Percentiles rank a stretch among this genome's conserved stretches.
Evolutionary conservation across 1,140 invertebrate species (phyloP).

Genomic region (Saccostrea cuccullata): DNA sequence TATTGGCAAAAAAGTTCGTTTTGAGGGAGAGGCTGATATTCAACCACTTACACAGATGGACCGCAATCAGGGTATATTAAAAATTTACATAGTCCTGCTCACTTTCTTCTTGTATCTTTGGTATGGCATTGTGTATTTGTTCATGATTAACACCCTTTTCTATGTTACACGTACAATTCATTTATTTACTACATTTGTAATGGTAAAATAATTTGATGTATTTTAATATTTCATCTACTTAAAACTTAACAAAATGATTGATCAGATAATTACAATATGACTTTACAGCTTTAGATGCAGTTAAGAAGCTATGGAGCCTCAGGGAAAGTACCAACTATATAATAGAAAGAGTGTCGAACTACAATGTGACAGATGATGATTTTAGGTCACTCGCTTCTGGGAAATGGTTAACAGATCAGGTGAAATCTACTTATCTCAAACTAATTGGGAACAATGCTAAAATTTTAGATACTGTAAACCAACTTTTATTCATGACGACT

Average conservation of each 20-base stretch:
- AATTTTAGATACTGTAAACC: too few relatives aligned
- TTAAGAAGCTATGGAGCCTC: slow-evolving; percentile 1
- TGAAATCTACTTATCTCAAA: background rate
- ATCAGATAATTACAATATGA: background rate
- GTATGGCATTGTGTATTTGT: background rate
- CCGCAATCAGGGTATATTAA: background rate
- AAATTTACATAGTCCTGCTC: background rate
- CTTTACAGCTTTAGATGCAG: background rate
- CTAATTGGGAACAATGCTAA: too few relatives aligned
- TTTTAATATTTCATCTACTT: background rate
- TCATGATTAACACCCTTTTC: background rate
- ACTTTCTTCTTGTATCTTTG: background rate
- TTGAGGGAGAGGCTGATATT: too few relatives aligned
- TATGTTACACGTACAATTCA: background rate
- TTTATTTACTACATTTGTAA: background rate
- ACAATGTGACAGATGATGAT: slow-evolving; percentile 26
- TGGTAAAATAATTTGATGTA: background rate
- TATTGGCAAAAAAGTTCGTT: too few relatives aligned
- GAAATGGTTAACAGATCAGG: slow-evolving; percentile 1
- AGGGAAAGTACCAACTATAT: background rate
- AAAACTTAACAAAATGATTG: background rate
- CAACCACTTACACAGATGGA: too few relatives aligned
- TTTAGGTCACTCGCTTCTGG: background rate
- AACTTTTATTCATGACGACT: too few relatives aligned
- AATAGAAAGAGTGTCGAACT: slow-evolving; percentile 6